A percentile compares a stretch with the other conserved stretches of the same genome.
These are phyloP conservation scores for Bombylius discolor DNA, from an alignment of 2,888 invertebrate species.

Conservation along the genomic window DNA sequence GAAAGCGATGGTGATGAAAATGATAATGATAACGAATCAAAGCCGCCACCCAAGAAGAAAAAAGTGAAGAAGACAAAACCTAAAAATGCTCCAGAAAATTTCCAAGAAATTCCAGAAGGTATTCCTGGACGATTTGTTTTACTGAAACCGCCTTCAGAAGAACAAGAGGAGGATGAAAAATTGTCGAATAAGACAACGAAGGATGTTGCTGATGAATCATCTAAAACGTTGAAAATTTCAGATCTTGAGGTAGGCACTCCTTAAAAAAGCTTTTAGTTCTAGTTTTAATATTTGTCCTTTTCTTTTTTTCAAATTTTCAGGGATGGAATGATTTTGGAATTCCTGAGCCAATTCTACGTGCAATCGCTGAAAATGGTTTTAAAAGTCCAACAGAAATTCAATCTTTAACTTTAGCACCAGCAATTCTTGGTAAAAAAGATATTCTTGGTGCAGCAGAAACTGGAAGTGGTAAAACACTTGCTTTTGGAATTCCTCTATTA, in stretches of 20 bases:
- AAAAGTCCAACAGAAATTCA: conserved; percentile 82
- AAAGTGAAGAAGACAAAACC: conserved; percentile 13
- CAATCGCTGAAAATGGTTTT: conserved; percentile 65
- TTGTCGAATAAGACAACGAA: too few relatives aligned
- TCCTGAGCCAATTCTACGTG: conserved; percentile 49
- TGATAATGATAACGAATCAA: background rate
- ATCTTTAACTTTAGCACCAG: conserved; percentile 61
- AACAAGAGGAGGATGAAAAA: conserved; percentile 3
- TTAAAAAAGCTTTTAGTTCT: background rate
- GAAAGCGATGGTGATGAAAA: conserved; percentile 13
- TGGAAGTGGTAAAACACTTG: conserved; percentile 96
- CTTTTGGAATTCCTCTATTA: conserved; percentile 91
- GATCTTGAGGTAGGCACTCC: conserved; percentile 17
- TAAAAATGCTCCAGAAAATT: too few relatives aligned
- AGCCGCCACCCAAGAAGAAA: conserved; percentile 10
- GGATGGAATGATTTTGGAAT: conserved; percentile 58
- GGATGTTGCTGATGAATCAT: background rate
- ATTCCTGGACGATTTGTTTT: conserved; percentile 21
- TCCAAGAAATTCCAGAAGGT: background rate
- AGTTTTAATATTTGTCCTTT: too few relatives aligned
- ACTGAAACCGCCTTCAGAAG: conserved; percentile 22
- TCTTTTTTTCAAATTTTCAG: conserved; percentile 16
- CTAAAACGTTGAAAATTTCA: background rate
- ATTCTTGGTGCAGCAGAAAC: conserved; percentile 98
- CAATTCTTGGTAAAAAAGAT: conserved; percentile 74